These are phyloP conservation scores for Actinia equina DNA, from an alignment of 64 coral and sea anemone species.

Conservation along the genomic window DNA sequence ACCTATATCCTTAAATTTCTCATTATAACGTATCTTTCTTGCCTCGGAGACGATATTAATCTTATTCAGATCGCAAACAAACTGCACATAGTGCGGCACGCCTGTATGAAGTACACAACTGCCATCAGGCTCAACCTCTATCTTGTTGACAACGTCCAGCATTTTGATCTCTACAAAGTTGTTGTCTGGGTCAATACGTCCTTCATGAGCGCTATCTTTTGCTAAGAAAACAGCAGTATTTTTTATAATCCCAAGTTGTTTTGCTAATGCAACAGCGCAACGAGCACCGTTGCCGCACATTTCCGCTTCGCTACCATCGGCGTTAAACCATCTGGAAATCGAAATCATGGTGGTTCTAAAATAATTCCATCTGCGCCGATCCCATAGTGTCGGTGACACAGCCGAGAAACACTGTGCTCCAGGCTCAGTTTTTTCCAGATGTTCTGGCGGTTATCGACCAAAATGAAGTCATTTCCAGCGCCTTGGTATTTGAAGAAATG, in stretches of 20 bases:
- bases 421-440: background rate
- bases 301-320: constrained; percentile 10
- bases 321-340: constrained; percentile 6
- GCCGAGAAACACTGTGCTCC: background rate
- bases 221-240: background rate
- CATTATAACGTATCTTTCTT: background rate
- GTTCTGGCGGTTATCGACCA: background rate
- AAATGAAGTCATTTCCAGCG: constrained; percentile 19
- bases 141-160: background rate
- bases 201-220: background rate
- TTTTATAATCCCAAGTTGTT: background rate
- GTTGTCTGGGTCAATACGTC: background rate
- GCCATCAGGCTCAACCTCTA: background rate
- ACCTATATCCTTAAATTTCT: background rate
- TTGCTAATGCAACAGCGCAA: background rate
- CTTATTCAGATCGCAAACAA: background rate
- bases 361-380: constrained; percentile 21
- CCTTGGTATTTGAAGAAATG: constrained; percentile 10
- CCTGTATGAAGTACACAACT: background rate
- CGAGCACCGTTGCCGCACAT: constrained; percentile 32
- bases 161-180: background rate
- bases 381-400: background rate
- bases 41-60: background rate
- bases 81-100: background rate
- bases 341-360: background rate